Evolutionary conservation across 2,113 vertebrate genomes (phyloP), one percentile per base, ranked within the genome.

Genomic region (Rhinoderma darwinii): DNA sequence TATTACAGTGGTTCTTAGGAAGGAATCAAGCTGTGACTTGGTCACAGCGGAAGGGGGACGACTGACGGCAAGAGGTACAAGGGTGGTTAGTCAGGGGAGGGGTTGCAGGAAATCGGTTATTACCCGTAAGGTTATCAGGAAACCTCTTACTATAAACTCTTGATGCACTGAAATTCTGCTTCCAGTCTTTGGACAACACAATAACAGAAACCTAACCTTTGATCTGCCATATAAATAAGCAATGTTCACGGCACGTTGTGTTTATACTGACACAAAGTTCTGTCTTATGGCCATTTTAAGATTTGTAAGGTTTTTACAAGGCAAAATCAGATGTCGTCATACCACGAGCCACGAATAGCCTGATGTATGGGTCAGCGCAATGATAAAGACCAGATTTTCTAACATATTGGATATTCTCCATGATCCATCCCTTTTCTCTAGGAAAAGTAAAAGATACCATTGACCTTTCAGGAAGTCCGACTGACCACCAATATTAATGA

Each of bases 11-110:
- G 44, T 11, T 84, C n/a, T 84, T 43, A 59, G 56, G 83, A 85
- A 77, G 70, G 41, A 47, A 43, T 76, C 83, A 84, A 84, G 83
- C 72, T 84, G 83, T 61, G 51, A 10, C 22, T 56, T 35, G 10
- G 54, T 76, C 51, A 74, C 3, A 56, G 32, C 5, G 17, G 39
- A 37, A 51, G 66, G 30, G 50, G 22, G 12, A 39, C 17, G 39
- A 30, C 17, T 39, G 54, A 35, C 56, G 4, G 39, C 44, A 25
- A 47, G 20, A n/a, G 54, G 37, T 41, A 22, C 22, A 74, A 27
- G 30, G 47, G 35, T 59, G 50, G 12, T 59, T n/a, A 47, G 70
- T 50, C 18, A 54, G 6, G 70, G 44, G 25, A 68, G 20, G 32
- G 63, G 54, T 27, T 68, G 41, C n/a, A 35, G 61, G 61, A 68